phyloP scores from a whole-genome alignment of 2,113 vertebrate genomes.

The Crocuta crocuta region DNA sequence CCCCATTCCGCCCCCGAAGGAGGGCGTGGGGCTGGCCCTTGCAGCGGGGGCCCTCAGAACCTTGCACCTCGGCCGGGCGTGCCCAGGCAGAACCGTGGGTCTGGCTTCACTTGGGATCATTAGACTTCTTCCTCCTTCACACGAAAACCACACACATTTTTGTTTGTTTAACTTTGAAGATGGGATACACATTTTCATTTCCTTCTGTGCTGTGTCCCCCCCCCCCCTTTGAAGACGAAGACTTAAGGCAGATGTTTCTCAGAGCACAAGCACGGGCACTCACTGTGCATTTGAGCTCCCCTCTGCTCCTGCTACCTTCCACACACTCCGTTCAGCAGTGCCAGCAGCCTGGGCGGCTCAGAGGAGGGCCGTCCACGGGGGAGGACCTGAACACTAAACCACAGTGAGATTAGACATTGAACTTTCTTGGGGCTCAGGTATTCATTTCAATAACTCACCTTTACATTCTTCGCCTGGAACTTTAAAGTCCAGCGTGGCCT shows the following conservation, averaged over 20 bases:
- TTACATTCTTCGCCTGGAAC: not conserved
- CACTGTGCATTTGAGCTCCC: not conserved
- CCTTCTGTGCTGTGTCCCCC: not conserved
- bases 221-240: not conserved
- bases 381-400: not conserved
- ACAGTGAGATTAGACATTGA: not conserved
- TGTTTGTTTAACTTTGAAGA: not conserved
- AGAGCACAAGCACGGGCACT: too few relatives aligned
- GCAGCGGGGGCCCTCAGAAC: not conserved
- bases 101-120: not conserved
- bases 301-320: rapidly evolving
- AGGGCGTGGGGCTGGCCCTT: not conserved
- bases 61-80: rapidly evolving
- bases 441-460: not conserved
- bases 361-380: not conserved
- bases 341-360: not conserved
- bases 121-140: not conserved
- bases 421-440: not conserved
- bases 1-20: not conserved
- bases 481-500: not conserved
- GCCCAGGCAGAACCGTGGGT: not conserved
- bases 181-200: not conserved
- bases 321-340: rapidly evolving
- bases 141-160: not conserved
- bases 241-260: rapidly evolving